Evolutionary conservation across 2,888 invertebrate species (phyloP).

Genomic region (Agonopterix subpropinquella): DNA sequence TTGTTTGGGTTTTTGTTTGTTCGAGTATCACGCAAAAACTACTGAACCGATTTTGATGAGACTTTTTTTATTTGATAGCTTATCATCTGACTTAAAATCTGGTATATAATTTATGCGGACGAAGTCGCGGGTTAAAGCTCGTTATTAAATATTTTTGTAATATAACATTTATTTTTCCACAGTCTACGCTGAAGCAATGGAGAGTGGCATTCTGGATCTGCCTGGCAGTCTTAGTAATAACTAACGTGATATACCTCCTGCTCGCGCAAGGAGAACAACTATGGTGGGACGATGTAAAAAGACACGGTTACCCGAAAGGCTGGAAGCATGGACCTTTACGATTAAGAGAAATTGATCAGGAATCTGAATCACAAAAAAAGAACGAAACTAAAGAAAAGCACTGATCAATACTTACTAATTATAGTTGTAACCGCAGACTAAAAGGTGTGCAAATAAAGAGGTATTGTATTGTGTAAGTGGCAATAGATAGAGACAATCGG

Average conservation of each 20-base stretch:
- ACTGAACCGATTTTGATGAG: too few species aligned
- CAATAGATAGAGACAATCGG: too few species aligned
- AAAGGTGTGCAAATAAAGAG: too few species aligned
- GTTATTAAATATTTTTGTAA: background rate
- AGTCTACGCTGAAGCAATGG: conserved; percentile 83
- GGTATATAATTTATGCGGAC: too few species aligned
- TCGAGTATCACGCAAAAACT: too few species aligned
- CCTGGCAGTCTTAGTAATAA: conserved; percentile 78
- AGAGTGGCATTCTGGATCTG: conserved; percentile 88
- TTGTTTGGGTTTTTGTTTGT: too few species aligned
- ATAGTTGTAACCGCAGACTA: too few species aligned
- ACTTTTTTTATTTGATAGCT: too few species aligned
- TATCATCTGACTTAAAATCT: too few species aligned
- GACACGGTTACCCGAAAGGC: conserved; percentile 53
- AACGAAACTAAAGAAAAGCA: conserved; percentile 23
- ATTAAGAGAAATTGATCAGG: conserved; percentile 33
- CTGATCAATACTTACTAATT: too few species aligned
- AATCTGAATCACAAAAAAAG: conserved; percentile 26
- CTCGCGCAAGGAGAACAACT: conserved; percentile 85
- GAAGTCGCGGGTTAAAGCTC: too few species aligned
- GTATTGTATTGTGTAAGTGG: too few species aligned
- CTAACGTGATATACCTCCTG: conserved; percentile 80
- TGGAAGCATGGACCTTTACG: conserved; percentile 62
- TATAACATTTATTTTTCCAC: conserved; percentile 15
- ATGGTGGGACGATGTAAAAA: conserved; percentile 82